Conservation (phyloP, 2,113 vertebrate species). For the Atherinomorus stipes region DNA sequence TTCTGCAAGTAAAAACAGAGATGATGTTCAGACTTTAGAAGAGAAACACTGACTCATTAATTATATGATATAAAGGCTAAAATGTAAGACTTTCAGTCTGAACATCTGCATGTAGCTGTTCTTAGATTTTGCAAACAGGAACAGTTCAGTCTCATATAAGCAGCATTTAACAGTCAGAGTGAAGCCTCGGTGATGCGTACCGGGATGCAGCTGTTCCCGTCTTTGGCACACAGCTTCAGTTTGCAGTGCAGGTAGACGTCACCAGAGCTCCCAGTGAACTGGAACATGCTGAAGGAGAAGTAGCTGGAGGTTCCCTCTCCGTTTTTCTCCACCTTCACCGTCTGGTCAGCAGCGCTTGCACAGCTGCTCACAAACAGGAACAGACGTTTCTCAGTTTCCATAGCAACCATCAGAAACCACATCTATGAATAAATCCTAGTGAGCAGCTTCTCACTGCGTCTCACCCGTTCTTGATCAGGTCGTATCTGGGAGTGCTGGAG, state of each 20-base stretch:
- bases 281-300: constrained; percentile 58
- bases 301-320: constrained; percentile 34
- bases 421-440: not conserved
- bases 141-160: not conserved
- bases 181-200: not conserved
- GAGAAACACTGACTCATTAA: too few species aligned
- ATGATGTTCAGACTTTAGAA: not conserved
- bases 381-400: too few species aligned
- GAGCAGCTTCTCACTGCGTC: not conserved
- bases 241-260: constrained; percentile 49
- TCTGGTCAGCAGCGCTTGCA: constrained; percentile 11
- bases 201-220: constrained; percentile 12
- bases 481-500: not conserved
- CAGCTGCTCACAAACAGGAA: constrained; percentile 32
- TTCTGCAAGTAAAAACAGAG: not conserved
- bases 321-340: constrained; percentile 31
- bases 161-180: not conserved
- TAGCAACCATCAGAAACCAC: not conserved
- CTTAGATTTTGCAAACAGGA: too few species aligned
- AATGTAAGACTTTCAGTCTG: too few species aligned
- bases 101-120: too few species aligned
- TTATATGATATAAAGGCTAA: too few species aligned
- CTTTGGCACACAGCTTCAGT: constrained; percentile 30
- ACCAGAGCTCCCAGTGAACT: constrained; percentile 8
- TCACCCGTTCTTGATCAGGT: constrained; percentile 23